These are phyloP conservation scores for Pteronura brasiliensis DNA, from an alignment of 2,113 vertebrate genomes.

Conservation along the genomic window DNA sequence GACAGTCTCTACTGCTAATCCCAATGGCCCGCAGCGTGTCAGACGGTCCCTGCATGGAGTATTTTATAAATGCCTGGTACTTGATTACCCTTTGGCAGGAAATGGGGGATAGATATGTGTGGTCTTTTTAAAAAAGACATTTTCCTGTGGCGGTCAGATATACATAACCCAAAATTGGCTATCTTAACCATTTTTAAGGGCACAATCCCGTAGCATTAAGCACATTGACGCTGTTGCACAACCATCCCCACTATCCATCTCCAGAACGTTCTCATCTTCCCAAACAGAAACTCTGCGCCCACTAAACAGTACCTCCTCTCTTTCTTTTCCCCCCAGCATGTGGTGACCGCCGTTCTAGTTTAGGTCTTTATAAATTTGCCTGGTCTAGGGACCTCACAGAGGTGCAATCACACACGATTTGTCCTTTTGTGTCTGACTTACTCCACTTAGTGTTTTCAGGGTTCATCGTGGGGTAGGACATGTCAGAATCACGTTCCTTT, in stretches of 20 bases:
- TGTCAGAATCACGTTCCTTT: neutral
- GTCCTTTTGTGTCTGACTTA: neutral
- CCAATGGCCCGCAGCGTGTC: neutral
- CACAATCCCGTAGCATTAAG: neutral
- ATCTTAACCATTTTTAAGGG: neutral
- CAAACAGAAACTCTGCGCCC: neutral
- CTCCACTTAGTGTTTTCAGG: neutral
- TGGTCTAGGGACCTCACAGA: neutral
- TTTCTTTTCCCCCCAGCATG: neutral
- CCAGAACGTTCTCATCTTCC: neutral
- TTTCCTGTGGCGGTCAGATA: neutral
- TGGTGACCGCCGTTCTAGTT: neutral
- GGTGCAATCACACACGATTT: neutral
- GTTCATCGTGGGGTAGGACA: neutral
- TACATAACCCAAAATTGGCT: neutral
- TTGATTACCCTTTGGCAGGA: neutral
- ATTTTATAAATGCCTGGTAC: neutral
- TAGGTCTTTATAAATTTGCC: neutral
- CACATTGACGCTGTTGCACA: too few species aligned
- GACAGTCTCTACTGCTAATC: neutral
- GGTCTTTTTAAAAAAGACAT: neutral
- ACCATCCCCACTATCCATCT: neutral
- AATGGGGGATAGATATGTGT: neutral
- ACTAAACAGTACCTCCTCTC: neutral
- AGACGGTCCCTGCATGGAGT: neutral